phyloP scores from a whole-genome alignment of 64 coral and sea anemone genomes.

The Actinia tenebrosa region DNA sequence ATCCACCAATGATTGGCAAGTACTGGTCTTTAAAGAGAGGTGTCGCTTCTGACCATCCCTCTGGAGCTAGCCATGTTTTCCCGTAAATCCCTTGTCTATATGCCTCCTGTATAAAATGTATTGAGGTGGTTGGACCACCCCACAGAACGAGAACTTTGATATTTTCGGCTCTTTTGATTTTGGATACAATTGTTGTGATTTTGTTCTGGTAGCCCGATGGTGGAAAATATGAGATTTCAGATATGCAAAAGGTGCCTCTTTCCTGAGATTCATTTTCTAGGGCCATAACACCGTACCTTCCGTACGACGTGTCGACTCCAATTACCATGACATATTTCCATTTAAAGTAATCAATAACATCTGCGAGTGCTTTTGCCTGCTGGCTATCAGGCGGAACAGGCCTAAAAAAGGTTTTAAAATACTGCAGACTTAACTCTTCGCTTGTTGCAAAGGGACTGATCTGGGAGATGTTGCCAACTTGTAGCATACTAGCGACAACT shows the following conservation, averaged over 20 bases:
- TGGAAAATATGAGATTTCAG: slow-evolving; percentile 40
- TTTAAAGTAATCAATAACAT: slow-evolving; percentile 48
- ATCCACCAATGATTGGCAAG: slow-evolving; percentile 51
- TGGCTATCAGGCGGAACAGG: slow-evolving; percentile 45
- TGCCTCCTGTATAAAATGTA: slow-evolving; percentile 54
- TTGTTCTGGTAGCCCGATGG: slow-evolving; percentile 51
- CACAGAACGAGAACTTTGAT: slow-evolving; percentile 67
- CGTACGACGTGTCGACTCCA: slow-evolving; percentile 47
- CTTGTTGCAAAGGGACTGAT: slow-evolving; percentile 54
- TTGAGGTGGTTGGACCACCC: slow-evolving; percentile 34
- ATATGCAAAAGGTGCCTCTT: slow-evolving; percentile 47
- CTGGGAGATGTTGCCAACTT: slow-evolving; percentile 16
- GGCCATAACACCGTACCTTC: slow-evolving; percentile 35
- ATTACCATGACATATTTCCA: slow-evolving; percentile 53
- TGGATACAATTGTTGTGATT: slow-evolving; percentile 52
- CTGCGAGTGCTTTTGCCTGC: slow-evolving; percentile 49
- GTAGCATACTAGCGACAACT: slow-evolving; percentile 40
- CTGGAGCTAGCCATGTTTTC: slow-evolving; percentile 62
- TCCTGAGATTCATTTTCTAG: slow-evolving; percentile 33
- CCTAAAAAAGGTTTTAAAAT: slow-evolving; percentile 48
- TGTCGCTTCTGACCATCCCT: slow-evolving; percentile 70
- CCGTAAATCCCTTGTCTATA: slow-evolving; percentile 11
- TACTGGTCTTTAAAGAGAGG: slow-evolving; percentile 46
- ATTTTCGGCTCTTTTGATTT: slow-evolving; percentile 38
- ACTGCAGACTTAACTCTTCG: slow-evolving; percentile 42